Percentiles rank a stretch among this genome's conserved stretches.
These are phyloP conservation scores for Lasius platythorax DNA, from an alignment of 2,888 invertebrate species.

Conservation along the genomic window DNA sequence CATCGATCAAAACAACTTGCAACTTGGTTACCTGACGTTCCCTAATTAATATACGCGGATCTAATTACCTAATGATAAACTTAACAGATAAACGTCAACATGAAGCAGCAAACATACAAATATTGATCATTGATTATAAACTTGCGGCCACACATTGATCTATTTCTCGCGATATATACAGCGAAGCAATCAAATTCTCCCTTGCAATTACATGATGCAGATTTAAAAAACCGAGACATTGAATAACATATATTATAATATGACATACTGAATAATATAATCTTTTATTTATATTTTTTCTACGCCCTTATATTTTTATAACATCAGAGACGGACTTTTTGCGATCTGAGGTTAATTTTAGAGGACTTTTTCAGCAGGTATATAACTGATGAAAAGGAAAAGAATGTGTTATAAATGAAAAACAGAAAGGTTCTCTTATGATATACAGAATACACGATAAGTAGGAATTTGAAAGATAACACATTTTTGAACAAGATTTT, in stretches of 20 bases:
- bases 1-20: conserved; percentile 34
- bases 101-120: conserved; percentile 33
- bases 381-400: not conserved
- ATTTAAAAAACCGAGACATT: conserved; percentile 31
- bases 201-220: conserved; percentile 29
- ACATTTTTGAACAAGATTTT: not conserved
- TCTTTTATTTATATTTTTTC: not conserved
- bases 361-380: not conserved
- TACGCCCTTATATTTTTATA: not conserved
- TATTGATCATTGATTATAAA: conserved; percentile 48
- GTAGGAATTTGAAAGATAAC: not conserved
- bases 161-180: conserved; percentile 24
- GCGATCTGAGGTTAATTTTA: not conserved
- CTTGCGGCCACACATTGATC: conserved; percentile 26
- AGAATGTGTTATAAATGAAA: not conserved
- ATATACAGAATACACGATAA: not conserved
- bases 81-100: conserved; percentile 54
- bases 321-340: not conserved
- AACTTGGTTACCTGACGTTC: conserved; percentile 1
- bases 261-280: not conserved
- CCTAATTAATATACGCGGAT: conserved; percentile 47
- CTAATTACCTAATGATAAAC: conserved; percentile 51
- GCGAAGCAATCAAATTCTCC: conserved; percentile 30
- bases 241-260: not conserved
- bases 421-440: not conserved